Evolutionary conservation across 2,113 vertebrate genomes (phyloP).

Genomic region (Hylia prasina): DNA sequence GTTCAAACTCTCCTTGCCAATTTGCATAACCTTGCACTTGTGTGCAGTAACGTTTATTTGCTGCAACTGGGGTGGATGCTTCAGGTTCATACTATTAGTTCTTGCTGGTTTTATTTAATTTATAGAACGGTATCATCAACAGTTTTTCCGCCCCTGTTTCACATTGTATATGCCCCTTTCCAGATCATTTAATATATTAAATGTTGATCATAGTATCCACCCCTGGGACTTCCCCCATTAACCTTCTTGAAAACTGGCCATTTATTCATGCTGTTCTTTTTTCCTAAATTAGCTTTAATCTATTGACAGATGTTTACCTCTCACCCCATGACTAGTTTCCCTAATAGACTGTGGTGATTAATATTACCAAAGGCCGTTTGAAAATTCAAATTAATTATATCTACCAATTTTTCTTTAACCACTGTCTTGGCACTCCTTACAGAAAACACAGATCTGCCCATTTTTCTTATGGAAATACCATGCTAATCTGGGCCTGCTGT

Average conservation of each 20-base stretch:
- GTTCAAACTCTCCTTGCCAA: not conserved
- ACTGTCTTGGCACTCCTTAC: not conserved
- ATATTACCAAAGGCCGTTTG: constrained; percentile 47
- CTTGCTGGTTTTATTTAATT: not conserved
- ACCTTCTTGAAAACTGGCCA: constrained; percentile 50
- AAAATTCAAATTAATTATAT: constrained; percentile 54
- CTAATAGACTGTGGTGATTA: constrained; percentile 52
- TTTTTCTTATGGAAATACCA: not conserved
- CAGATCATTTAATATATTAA: constrained; percentile 64
- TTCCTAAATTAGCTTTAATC: constrained; percentile 65
- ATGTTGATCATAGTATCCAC: constrained; percentile 38
- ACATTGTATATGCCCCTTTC: not conserved
- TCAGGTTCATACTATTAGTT: not conserved
- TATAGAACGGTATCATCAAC: not conserved
- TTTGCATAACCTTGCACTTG: not conserved
- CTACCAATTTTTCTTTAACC: not conserved
- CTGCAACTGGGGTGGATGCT: not conserved
- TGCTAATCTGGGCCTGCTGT: not conserved
- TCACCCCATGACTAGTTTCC: constrained; percentile 54
- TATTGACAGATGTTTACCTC: constrained; percentile 66
- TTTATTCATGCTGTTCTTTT: constrained; percentile 58
- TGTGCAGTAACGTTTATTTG: not conserved
- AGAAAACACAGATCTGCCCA: not conserved
- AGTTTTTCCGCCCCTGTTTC: not conserved
- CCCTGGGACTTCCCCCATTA: constrained; percentile 57